phyloP scores from a whole-genome alignment of 2,797 vertebrate genomes.

The Acrossocheilus wenchowensis region DNA sequence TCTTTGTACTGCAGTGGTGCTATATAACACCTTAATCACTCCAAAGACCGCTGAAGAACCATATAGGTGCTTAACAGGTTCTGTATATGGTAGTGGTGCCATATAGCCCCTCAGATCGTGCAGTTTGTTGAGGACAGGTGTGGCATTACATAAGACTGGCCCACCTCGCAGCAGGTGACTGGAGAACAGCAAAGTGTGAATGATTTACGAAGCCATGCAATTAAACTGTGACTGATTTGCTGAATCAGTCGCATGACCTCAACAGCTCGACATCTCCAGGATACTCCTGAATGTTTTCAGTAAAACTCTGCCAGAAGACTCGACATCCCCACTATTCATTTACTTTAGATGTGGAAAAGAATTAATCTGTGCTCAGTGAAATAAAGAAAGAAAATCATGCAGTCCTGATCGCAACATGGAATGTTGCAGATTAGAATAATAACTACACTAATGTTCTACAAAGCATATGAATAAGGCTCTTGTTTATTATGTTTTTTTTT shows the following conservation, averaged over 20 bases:
- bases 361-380: neutral
- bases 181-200: constrained; percentile 22
- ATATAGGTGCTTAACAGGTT: too few relatives aligned
- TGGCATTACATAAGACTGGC: constrained; percentile 4
- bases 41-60: too few relatives aligned
- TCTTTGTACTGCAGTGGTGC: too few relatives aligned
- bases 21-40: too few relatives aligned
- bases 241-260: constrained; percentile 16
- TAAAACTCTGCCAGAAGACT: neutral
- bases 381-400: neutral
- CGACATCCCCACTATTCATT: neutral
- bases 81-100: too few relatives aligned
- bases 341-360: neutral
- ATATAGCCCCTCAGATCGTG: neutral
- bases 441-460: neutral
- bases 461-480: neutral
- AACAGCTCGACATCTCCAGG: neutral
- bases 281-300: neutral
- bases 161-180: neutral
- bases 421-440: neutral
- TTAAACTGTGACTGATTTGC: constrained; percentile 20
- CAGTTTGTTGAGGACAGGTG: neutral
- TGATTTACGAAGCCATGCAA: constrained; percentile 30
- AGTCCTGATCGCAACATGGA: neutral
- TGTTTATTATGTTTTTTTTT: neutral